phyloP scores from a whole-genome alignment of 92 coral and sea anemone genomes.

The Umimayanthus chanpuru region DNA sequence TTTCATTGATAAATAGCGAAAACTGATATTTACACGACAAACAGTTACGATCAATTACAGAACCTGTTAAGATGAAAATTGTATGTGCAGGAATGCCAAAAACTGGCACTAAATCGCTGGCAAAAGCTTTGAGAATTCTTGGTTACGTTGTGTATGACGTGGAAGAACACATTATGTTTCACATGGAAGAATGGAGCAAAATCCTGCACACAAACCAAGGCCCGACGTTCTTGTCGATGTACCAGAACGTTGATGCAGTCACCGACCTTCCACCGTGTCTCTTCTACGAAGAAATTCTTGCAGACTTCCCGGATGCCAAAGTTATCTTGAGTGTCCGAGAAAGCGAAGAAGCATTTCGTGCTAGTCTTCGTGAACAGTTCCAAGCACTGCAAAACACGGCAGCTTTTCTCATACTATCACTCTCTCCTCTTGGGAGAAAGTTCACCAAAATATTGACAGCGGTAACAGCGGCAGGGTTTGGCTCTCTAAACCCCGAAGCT shows the following conservation, averaged over 20 bases:
- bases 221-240: constrained; percentile 17
- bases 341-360: constrained; percentile 25
- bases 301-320: constrained; percentile 33
- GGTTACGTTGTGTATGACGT: constrained; percentile 31
- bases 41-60: background rate
- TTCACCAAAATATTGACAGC: constrained; percentile 32
- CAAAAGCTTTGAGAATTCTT: constrained; percentile 40
- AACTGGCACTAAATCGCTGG: constrained; percentile 32
- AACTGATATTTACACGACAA: background rate
- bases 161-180: constrained; percentile 33
- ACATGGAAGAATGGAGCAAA: constrained; percentile 36
- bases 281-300: constrained; percentile 36
- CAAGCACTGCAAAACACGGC: constrained; percentile 26
- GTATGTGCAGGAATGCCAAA: constrained; percentile 42
- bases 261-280: constrained; percentile 34
- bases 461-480: constrained; percentile 21
- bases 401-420: constrained; percentile 16
- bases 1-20: background rate
- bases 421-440: constrained; percentile 37
- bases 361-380: constrained; percentile 31
- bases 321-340: constrained; percentile 26
- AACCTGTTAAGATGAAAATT: constrained; percentile 24
- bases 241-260: constrained; percentile 22
- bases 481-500: constrained; percentile 23
- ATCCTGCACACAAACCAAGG: constrained; percentile 24